Evolutionary conservation across 2,888 invertebrate species (phyloP).

Genomic region (Micoletzkya japonica): DNA sequence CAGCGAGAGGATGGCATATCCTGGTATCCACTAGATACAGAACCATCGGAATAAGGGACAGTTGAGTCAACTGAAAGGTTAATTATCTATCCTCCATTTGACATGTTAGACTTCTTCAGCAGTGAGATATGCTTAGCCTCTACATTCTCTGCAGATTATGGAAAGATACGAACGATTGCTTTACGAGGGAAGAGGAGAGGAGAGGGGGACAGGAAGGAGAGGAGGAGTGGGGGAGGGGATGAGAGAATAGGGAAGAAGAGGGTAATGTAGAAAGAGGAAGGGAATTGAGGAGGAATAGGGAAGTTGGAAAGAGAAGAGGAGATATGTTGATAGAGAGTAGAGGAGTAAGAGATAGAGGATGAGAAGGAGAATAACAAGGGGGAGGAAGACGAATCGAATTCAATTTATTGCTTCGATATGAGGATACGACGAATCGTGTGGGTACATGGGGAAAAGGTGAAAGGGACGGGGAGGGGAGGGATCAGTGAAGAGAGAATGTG

Average conservation of each 20-base stretch:
- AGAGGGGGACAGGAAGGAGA: too few species aligned
- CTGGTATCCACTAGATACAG: constrained; percentile 62
- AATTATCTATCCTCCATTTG: constrained; percentile 14
- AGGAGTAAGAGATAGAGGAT: constrained; percentile 1
- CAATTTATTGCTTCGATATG: background rate
- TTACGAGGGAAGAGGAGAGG: too few species aligned
- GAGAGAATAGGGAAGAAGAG: too few species aligned
- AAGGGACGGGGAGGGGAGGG: background rate
- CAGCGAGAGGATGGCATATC: constrained; percentile 58
- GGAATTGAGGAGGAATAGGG: too few species aligned
- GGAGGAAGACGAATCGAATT: background rate
- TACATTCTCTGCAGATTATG: background rate
- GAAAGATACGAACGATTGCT: background rate
- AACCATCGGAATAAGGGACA: constrained; percentile 67
- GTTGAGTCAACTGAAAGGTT: constrained; percentile 65
- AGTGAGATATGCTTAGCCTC: background rate
- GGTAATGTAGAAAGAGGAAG: too few species aligned
- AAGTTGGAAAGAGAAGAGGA: background rate
- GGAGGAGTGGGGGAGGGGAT: too few species aligned
- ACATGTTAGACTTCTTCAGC: background rate
- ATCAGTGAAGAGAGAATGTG: background rate
- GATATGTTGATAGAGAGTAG: background rate
- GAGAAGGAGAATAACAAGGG: background rate
- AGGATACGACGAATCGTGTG: background rate
- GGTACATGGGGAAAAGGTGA: background rate